These are phyloP conservation scores for Bombus sibiricus DNA, from an alignment of 1,140 invertebrate species.

Conservation along the genomic window DNA sequence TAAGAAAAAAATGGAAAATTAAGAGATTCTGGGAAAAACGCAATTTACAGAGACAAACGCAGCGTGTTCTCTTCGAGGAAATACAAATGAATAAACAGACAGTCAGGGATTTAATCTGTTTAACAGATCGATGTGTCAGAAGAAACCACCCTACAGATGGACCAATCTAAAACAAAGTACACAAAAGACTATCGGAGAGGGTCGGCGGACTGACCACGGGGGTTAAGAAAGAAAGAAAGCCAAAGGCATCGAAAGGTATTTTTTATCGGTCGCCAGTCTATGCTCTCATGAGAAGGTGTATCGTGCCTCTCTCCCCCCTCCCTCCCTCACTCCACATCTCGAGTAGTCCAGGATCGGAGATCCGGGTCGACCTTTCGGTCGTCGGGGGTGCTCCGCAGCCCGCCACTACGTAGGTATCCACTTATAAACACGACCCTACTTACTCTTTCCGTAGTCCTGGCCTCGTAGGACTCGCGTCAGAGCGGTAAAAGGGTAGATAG, in stretches of 20 bases:
- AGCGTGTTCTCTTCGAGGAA: neutral
- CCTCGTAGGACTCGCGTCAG: constrained; percentile 78
- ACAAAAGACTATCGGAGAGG: neutral
- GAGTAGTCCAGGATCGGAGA: constrained; percentile 25
- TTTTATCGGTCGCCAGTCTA: neutral
- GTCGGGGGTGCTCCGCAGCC: constrained; percentile 60
- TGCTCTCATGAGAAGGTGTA: neutral
- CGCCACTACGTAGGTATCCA: constrained; percentile 70
- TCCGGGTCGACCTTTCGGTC: constrained; percentile 57
- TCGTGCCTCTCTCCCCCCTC: neutral
- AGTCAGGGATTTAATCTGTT: neutral
- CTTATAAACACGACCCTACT: constrained; percentile 77
- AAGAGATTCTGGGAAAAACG: neutral
- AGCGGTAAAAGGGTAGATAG: constrained; percentile 82
- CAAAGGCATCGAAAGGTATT: constrained; percentile 25
- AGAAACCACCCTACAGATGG: neutral
- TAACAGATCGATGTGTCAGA: neutral
- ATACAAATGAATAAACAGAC: neutral
- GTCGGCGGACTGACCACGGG: neutral
- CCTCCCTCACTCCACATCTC: neutral
- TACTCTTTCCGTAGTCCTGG: constrained; percentile 79
- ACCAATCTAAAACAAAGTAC: neutral
- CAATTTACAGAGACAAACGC: neutral
- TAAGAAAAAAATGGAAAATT: constrained; percentile 9
- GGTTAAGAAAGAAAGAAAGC: neutral